These are phyloP conservation scores for Neelides sp. DNA, from an alignment of 1,140 invertebrate species.

Conservation along the genomic window DNA sequence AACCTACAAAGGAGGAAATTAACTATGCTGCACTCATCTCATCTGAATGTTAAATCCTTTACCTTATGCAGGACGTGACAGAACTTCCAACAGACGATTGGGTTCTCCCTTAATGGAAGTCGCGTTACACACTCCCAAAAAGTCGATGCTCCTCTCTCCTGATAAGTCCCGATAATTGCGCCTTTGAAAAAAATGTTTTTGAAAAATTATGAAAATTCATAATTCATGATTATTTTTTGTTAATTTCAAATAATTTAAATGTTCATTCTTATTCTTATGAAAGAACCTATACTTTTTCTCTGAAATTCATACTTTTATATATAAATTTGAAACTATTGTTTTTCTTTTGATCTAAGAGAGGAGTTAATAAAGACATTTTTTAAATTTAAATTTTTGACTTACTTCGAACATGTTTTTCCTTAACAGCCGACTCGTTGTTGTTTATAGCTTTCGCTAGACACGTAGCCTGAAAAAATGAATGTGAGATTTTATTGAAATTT, in stretches of 20 bases:
- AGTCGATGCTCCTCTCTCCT: constrained; percentile 71
- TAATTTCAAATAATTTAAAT: no score
- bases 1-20: constrained; percentile 36
- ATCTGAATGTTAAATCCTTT: background rate
- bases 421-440: constrained; percentile 71
- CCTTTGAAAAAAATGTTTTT: constrained; percentile 39
- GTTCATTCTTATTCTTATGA: no score
- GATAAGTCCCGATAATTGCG: constrained; percentile 88
- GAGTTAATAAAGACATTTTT: no score
- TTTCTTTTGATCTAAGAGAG: no score
- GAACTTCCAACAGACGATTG: constrained; percentile 96
- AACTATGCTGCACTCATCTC: background rate
- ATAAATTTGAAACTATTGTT: no score
- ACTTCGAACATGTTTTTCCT: constrained; percentile 92
- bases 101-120: constrained; percentile 76
- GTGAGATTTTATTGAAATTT: background rate
- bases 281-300: no score
- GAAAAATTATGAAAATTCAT: background rate
- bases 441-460: constrained; percentile 85
- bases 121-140: constrained; percentile 77
- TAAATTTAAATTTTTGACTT: constrained; percentile 39
- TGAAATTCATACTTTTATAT: no score
- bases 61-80: constrained; percentile 90
- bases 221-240: no score
- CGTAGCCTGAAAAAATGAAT: constrained; percentile 47